A percentile compares a stretch with the other conserved stretches of the same genome.
These are phyloP conservation scores for Hydrochoerus hydrochaeris DNA, from an alignment of 2,113 vertebrate genomes.

Conservation along the genomic window DNA sequence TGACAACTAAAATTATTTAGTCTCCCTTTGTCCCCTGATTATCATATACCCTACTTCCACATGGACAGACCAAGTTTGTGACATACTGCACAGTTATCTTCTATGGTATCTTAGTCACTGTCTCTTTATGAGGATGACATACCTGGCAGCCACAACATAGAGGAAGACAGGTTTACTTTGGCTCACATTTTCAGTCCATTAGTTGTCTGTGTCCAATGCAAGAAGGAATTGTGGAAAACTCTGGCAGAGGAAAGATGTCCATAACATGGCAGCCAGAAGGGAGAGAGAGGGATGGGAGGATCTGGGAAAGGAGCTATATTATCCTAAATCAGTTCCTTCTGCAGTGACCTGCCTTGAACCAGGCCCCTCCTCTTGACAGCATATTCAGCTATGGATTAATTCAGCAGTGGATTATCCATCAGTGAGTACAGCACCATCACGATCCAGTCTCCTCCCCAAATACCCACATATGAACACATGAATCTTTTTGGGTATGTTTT, in stretches of 20 bases:
- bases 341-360: not conserved
- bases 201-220: not conserved
- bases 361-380: not conserved
- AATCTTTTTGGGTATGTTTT: not conserved
- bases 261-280: not conserved
- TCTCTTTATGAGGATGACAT: not conserved
- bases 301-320: not conserved
- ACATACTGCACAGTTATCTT: not conserved
- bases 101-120: not conserved
- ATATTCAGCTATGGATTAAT: not conserved
- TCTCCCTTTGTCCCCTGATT: not conserved
- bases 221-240: not conserved
- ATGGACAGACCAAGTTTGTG: not conserved
- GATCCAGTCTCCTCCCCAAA: not conserved
- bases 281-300: not conserved
- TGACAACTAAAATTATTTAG: not conserved
- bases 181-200: not conserved
- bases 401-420: not conserved
- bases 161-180: not conserved
- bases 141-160: not conserved
- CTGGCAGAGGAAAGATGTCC: not conserved
- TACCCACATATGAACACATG: not conserved
- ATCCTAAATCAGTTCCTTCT: not conserved
- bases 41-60: not conserved
- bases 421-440: not conserved